Conservation (phyloP, 1,140 invertebrate genomes). For the Drosophila tsacasi region DNA sequence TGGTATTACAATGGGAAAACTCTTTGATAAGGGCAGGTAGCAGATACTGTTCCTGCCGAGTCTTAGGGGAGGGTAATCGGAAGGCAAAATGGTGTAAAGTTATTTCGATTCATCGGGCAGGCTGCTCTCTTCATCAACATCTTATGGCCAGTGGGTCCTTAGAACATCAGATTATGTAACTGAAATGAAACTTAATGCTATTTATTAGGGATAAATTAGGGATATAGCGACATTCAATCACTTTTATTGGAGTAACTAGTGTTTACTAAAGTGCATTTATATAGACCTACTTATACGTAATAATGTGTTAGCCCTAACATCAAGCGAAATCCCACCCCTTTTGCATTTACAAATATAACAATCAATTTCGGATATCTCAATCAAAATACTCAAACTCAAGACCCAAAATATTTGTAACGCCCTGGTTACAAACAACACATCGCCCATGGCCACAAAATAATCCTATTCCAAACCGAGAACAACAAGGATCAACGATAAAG, state of each 20-base stretch:
- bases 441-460: slow-evolving; percentile 31
- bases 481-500: slow-evolving; percentile 63
- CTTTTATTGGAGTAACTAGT: neutral
- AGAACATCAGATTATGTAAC: neutral
- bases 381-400: neutral
- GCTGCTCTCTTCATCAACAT: too few species aligned
- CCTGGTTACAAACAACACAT: slow-evolving; percentile 19
- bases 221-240: neutral
- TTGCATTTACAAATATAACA: neutral
- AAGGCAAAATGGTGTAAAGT: neutral
- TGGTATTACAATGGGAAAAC: slow-evolving; percentile 22
- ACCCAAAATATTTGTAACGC: slow-evolving; percentile 5
- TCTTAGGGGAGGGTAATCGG: neutral
- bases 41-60: neutral
- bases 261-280: neutral
- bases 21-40: slow-evolving; percentile 23
- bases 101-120: neutral
- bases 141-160: neutral
- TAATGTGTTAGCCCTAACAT: neutral
- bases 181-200: too few species aligned
- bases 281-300: neutral
- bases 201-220: too few species aligned
- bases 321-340: neutral
- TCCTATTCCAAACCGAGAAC: slow-evolving; percentile 39
- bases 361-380: slow-evolving; percentile 1